Evolutionary conservation across 2,888 invertebrate species (phyloP).

Genomic region (Operophtera brumata): DNA sequence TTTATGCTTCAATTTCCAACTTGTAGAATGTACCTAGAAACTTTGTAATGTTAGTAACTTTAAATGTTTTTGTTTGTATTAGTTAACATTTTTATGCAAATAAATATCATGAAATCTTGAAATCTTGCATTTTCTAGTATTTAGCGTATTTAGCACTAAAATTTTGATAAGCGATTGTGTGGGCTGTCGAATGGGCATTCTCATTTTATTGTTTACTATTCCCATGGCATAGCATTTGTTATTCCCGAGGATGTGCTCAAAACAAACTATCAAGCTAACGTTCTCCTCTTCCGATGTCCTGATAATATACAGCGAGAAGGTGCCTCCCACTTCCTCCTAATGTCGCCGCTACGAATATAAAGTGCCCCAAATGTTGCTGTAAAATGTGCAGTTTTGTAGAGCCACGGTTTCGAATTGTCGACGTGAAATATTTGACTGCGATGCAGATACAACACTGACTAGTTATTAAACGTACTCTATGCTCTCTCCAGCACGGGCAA

Average conservation of each 20-base stretch:
- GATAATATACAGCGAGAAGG: constrained; percentile 30
- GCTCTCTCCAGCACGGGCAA: too few relatives aligned
- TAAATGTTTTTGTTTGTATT: too few relatives aligned
- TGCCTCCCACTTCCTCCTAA: constrained; percentile 33
- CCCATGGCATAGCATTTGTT: neutral
- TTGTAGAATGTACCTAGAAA: too few relatives aligned
- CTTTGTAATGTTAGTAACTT: too few relatives aligned
- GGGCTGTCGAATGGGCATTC: too few relatives aligned
- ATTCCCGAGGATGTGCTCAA: constrained; percentile 18
- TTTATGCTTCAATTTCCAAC: too few relatives aligned
- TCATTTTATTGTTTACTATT: constrained; percentile 5
- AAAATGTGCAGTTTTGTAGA: constrained; percentile 29
- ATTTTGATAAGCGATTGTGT: too few relatives aligned
- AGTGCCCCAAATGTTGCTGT: constrained; percentile 30
- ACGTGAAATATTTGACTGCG: constrained; percentile 26
- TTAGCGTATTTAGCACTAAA: too few relatives aligned
- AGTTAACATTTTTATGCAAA: too few relatives aligned
- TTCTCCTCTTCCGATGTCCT: constrained; percentile 27
- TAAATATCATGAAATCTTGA: too few relatives aligned
- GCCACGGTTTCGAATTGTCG: constrained; percentile 17
- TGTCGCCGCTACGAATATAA: constrained; percentile 35
- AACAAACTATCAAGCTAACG: constrained; percentile 27
- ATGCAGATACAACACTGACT: constrained; percentile 4
- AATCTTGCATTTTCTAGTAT: too few relatives aligned
- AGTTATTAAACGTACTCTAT: neutral